phyloP scores from a whole-genome alignment of 2,797 vertebrate genomes.

The Phoeniculus purpureus region DNA sequence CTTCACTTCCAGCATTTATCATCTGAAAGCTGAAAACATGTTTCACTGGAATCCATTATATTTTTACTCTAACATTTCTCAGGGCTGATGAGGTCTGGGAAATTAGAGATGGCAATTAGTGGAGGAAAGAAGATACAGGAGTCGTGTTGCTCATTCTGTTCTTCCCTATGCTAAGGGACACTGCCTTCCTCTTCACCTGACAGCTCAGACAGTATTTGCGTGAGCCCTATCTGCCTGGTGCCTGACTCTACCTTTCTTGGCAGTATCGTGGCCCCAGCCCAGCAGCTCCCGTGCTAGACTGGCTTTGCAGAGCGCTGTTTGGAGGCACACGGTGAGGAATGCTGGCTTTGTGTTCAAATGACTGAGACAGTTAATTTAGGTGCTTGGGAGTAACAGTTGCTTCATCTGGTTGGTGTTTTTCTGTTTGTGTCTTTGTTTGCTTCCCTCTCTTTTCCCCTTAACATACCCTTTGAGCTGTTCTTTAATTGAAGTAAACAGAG shows the following conservation, averaged over 20 bases:
- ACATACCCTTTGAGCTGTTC: constrained; percentile 76
- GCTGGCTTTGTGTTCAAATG: neutral
- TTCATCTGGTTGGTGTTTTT: constrained; percentile 39
- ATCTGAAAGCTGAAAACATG: neutral
- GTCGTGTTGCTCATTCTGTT: neutral
- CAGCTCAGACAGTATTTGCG: neutral
- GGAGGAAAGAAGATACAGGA: neutral
- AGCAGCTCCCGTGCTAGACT: neutral
- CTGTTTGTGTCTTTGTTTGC: constrained; percentile 44
- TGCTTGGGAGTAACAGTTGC: constrained; percentile 50
- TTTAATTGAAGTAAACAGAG: constrained; percentile 76
- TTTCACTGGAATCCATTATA: neutral
- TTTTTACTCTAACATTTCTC: neutral
- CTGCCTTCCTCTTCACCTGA: neutral
- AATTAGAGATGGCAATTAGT: neutral
- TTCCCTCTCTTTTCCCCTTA: constrained; percentile 54
- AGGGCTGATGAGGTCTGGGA: neutral
- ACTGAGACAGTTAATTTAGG: constrained; percentile 32
- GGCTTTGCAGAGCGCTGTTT: neutral
- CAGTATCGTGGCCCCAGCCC: rapidly evolving
- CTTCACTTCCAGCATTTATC: neutral
- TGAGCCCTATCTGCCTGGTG: rapidly evolving
- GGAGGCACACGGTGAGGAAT: neutral
- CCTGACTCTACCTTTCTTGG: neutral
- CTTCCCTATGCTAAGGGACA: neutral